These are phyloP conservation scores for Craterocephalus amniculus DNA, from an alignment of 2,797 vertebrate species.

Conservation along the genomic window DNA sequence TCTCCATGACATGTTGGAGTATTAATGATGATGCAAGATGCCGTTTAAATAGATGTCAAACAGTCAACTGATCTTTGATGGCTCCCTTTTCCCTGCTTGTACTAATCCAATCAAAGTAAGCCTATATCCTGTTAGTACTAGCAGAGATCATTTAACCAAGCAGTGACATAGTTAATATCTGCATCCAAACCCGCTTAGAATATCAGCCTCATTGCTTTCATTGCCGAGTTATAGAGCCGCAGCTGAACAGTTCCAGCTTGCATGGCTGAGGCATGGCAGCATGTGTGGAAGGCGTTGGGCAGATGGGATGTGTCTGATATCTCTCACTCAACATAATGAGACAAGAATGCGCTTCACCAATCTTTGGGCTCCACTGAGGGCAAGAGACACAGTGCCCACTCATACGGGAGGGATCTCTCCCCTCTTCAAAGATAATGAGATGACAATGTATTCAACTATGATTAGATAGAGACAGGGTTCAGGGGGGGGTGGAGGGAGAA, in stretches of 20 bases:
- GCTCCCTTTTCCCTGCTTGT: not conserved
- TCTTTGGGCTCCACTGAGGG: conserved; percentile 74
- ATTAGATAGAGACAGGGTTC: conserved; percentile 72
- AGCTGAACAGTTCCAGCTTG: conserved; percentile 49
- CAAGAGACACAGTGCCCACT: conserved; percentile 78
- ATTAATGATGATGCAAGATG: conserved; percentile 38
- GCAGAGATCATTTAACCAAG: conserved; percentile 26
- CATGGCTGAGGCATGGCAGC: conserved; percentile 60
- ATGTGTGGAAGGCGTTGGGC: conserved; percentile 72
- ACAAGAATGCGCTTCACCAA: conserved; percentile 74
- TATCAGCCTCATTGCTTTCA: conserved; percentile 11
- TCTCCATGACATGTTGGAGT: conserved; percentile 31
- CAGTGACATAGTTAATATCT: conserved; percentile 30
- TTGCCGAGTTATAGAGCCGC: conserved; percentile 27
- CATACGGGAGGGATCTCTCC: conserved; percentile 73
- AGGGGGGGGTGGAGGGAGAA: conserved; percentile 45
- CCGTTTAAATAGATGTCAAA: conserved; percentile 17
- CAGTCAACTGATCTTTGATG: conserved; percentile 6
- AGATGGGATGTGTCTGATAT: conserved; percentile 81
- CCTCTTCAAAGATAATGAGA: conserved; percentile 85
- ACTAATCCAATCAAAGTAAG: conserved; percentile 5
- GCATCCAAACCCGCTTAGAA: conserved; percentile 14
- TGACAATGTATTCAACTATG: conserved; percentile 83
- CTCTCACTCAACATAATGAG: conserved; percentile 81
- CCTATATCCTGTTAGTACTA: conserved; percentile 8